These are phyloP conservation scores for Brachionus rubens DNA, from an alignment of 1,140 invertebrate species.

Conservation along the genomic window DNA sequence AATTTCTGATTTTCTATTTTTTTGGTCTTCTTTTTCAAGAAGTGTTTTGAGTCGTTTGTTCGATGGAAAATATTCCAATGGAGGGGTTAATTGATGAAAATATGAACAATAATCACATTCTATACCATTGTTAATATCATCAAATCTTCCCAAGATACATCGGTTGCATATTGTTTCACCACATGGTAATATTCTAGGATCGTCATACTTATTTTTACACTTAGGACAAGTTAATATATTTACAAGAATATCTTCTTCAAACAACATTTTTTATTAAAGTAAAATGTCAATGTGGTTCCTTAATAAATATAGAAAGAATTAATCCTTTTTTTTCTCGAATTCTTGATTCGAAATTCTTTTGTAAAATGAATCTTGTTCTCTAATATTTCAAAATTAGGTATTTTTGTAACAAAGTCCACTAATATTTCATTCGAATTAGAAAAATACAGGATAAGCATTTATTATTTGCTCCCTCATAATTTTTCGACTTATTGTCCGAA, in stretches of 20 bases:
- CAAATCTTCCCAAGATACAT: neutral
- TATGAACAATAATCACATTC: neutral
- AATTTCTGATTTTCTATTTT: neutral
- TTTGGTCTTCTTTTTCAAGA: neutral
- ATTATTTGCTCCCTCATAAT: no score
- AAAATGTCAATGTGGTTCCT: no score
- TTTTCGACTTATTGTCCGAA: no score
- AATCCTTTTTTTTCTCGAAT: no score
- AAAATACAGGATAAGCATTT: no score
- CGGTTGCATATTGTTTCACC: neutral
- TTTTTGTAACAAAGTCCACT: no score
- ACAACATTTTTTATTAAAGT: no score
- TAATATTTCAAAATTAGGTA: no score
- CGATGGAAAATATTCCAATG: neutral
- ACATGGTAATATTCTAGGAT: neutral
- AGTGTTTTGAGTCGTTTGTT: neutral
- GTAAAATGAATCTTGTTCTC: no score
- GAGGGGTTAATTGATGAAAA: neutral
- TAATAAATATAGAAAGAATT: no score
- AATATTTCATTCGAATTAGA: no score
- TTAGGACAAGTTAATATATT: neutral
- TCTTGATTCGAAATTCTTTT: no score
- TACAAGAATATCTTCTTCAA: neutral
- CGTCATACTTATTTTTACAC: neutral
- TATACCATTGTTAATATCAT: neutral